phyloP scores from a whole-genome alignment of 30 jellyfish, hydroid and myxozoan species.

The Haliclystus octoradiatus region DNA sequence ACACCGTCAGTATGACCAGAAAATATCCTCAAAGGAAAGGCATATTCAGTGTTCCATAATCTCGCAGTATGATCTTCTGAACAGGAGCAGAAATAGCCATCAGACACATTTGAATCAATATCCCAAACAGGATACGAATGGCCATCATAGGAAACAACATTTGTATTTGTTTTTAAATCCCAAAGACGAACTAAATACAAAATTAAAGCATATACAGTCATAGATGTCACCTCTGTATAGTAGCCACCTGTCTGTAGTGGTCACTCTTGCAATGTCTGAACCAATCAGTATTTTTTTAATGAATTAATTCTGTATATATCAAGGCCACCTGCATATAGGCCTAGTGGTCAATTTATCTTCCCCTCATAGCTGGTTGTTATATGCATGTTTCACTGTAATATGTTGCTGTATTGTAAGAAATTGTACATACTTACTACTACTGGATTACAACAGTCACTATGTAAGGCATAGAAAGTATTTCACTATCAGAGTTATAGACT shows the following conservation, averaged over 20 bases:
- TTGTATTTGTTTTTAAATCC: conserved; percentile 47
- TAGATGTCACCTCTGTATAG: not conserved
- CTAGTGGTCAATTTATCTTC: too few species aligned
- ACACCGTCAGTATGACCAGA: conserved; percentile 84
- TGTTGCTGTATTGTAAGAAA: not conserved
- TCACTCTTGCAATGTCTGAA: not conserved
- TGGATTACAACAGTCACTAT: too few species aligned
- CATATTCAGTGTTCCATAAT: conserved; percentile 81
- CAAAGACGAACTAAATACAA: conserved; percentile 59
- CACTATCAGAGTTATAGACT: too few species aligned
- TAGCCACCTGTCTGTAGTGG: not conserved
- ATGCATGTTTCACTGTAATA: not conserved
- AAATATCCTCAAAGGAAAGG: conserved; percentile 64
- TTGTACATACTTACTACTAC: too few species aligned
- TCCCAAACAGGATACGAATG: conserved; percentile 85
- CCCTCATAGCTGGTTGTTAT: too few species aligned
- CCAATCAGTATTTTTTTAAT: too few species aligned
- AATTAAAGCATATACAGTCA: not conserved
- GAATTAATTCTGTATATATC: not conserved
- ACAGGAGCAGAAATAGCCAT: conserved; percentile 65
- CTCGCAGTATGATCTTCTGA: conserved; percentile 72
- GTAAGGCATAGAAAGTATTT: too few species aligned
- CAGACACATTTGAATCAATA: conserved; percentile 44
- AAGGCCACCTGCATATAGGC: not conserved
- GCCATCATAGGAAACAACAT: conserved; percentile 69